Evolutionary conservation across 2,888 invertebrate species (phyloP).

Genomic region (Hylaea fasciaria): DNA sequence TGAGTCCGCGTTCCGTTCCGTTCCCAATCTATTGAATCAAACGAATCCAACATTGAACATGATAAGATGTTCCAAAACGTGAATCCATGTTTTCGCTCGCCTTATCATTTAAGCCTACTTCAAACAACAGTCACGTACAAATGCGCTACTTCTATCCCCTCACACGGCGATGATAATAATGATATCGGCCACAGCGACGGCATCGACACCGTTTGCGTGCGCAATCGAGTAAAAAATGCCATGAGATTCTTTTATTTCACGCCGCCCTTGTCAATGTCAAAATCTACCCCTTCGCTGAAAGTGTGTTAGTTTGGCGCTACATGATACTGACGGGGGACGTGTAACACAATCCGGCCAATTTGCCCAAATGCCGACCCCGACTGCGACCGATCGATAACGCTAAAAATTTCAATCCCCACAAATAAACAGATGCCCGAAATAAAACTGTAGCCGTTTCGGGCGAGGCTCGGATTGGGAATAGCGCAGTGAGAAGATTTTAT

Average conservation of each 20-base stretch:
- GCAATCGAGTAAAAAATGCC: slow-evolving; percentile 44
- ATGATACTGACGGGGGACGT: slow-evolving; percentile 53
- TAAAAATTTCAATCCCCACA: slow-evolving; percentile 38
- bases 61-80: too few relatives aligned
- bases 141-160: slow-evolving; percentile 10
- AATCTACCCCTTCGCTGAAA: slow-evolving; percentile 40
- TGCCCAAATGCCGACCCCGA: slow-evolving; percentile 28
- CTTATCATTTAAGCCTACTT: not conserved
- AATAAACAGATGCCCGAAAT: slow-evolving; percentile 37
- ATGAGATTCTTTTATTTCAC: slow-evolving; percentile 38
- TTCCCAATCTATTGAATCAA: too few relatives aligned
- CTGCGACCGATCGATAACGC: slow-evolving; percentile 32
- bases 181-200: slow-evolving; percentile 31
- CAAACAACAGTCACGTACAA: slow-evolving; percentile 2
- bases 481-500: slow-evolving; percentile 27
- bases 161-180: slow-evolving; percentile 30
- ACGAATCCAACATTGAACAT: too few relatives aligned
- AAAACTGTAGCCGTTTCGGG: slow-evolving; percentile 25
- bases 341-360: slow-evolving; percentile 32
- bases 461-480: slow-evolving; percentile 22
- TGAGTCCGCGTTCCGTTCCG: too few relatives aligned
- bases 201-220: slow-evolving; percentile 35
- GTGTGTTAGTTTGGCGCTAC: slow-evolving; percentile 40
- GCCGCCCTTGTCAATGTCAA: slow-evolving; percentile 51
- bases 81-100: not conserved